Conservation (phyloP, 2,888 invertebrate species). For the Dolomedes plantarius region DNA sequence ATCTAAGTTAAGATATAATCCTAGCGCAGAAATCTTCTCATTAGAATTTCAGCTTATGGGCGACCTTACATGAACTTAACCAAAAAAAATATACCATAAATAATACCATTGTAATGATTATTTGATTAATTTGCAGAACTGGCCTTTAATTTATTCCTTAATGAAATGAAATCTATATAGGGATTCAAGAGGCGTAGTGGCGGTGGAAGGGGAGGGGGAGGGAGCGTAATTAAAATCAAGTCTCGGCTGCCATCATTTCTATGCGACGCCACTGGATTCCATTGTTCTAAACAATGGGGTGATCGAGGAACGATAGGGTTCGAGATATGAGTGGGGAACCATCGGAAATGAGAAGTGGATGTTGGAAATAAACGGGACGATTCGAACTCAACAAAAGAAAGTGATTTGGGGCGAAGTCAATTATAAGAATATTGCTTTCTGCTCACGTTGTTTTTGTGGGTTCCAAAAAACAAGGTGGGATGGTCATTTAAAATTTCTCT, state of each 20-base stretch:
- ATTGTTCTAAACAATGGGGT: constrained; percentile 4
- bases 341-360: constrained; percentile 7
- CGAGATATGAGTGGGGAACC: background rate
- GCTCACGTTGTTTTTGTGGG: background rate
- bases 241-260: background rate
- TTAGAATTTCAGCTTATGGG: too few species aligned
- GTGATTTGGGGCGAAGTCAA: background rate
- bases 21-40: too few species aligned
- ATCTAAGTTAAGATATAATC: too few species aligned
- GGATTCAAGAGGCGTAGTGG: too few species aligned
- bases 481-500: background rate
- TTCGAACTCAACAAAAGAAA: background rate
- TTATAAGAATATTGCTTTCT: background rate
- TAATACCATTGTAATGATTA: too few species aligned
- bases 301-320: constrained; percentile 1
- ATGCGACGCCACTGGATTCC: background rate
- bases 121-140: too few species aligned
- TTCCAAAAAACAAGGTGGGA: background rate
- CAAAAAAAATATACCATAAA: too few species aligned
- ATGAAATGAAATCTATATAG: too few species aligned
- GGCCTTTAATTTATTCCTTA: too few species aligned
- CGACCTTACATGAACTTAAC: too few species aligned
- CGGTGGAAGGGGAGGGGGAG: too few species aligned
- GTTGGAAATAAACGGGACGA: constrained; percentile 11
- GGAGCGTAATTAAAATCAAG: background rate